Evolutionary conservation across 1,140 invertebrate genomes (phyloP), one percentile per base, ranked within the genome.

Genomic region (Ctenoplectra terminalis): DNA sequence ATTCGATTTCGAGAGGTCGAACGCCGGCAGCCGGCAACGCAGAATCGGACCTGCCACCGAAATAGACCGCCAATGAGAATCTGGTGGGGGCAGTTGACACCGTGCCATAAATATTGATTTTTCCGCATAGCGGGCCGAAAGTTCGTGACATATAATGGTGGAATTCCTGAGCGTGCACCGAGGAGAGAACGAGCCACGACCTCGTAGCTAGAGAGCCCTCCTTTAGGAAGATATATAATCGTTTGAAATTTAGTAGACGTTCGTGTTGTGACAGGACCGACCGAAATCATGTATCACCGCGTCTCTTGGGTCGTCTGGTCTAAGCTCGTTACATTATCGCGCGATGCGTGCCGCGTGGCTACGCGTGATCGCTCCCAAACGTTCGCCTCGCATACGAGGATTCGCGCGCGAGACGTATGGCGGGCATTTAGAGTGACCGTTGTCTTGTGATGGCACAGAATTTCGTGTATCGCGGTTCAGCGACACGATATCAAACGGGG

Each of bases 171-270:
- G 52, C 63, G 67, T 13, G 43, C 8, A 29, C 23, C 7, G 6
- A 15, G 31, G 70, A 26, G 1, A 9, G 26, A 11, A 37, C 26
- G 26, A 58, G 26, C 52, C 1, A 34, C 40, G 29, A 48, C 56
- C 17, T 15, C 43, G 29, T 26, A 52, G 26, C n/a, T 7, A 26
- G 13, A 15, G 13, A 9, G 6, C 23, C 34, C 23, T 29, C 76
- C 74, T 81, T 37, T 29, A 15, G 52, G 64, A 80, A 87, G 88
- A 90, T 90, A 75, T 86, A 90, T 85, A 89, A 87, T 83, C 79
- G 82, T 88, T 88, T 77, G 88, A 87, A 88, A 89, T 89, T 88
- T 88, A 90, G 81, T 66, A 83, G 86, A 80, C 80, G 58, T 23
- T 82, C 63, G 48, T 90, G 88, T 90, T 90, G 82, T 90, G 89